Evolutionary conservation across 1,140 invertebrate genomes (phyloP).

Genomic region (Pseudomyrmex pallidus): DNA sequence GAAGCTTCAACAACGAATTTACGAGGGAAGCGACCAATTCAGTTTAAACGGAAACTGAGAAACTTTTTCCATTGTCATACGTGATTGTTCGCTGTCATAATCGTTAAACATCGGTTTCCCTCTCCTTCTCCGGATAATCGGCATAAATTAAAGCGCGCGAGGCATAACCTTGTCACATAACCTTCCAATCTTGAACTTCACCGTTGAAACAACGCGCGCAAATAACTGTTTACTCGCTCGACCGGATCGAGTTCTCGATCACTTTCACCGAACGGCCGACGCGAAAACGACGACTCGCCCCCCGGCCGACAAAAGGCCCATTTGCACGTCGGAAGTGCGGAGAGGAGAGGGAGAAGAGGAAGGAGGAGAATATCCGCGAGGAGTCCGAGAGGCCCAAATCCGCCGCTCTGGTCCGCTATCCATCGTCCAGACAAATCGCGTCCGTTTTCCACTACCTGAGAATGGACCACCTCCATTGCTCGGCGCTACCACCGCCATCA

Average conservation of each 20-base stretch:
- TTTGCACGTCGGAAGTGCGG: conserved; percentile 61
- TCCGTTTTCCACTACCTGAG: conserved; percentile 58
- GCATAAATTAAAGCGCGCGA: conserved; percentile 53
- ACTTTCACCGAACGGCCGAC: conserved; percentile 80
- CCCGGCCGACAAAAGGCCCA: background rate
- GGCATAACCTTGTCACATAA: conserved; percentile 80
- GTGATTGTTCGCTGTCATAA: background rate
- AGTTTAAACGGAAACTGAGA: too few relatives aligned
- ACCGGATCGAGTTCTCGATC: conserved; percentile 77
- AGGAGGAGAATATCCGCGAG: background rate
- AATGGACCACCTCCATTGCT: conserved; percentile 60
- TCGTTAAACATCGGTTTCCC: background rate
- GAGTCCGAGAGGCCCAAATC: conserved; percentile 11
- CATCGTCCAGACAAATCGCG: conserved; percentile 31
- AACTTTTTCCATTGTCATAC: too few relatives aligned
- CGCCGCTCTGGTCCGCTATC: background rate
- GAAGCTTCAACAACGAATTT: too few relatives aligned
- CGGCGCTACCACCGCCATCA: conserved; percentile 30
- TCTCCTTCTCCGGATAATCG: background rate
- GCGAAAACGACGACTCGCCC: conserved; percentile 45
- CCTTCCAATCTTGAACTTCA: conserved; percentile 79
- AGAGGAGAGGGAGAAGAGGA: conserved; percentile 40
- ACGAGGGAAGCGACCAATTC: too few relatives aligned
- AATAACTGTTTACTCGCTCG: conserved; percentile 65
- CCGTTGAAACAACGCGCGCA: conserved; percentile 50